Evolutionary conservation across 2,888 invertebrate species (phyloP), one percentile per base, ranked within the genome.

Genomic region (Mesoligia furuncula): DNA sequence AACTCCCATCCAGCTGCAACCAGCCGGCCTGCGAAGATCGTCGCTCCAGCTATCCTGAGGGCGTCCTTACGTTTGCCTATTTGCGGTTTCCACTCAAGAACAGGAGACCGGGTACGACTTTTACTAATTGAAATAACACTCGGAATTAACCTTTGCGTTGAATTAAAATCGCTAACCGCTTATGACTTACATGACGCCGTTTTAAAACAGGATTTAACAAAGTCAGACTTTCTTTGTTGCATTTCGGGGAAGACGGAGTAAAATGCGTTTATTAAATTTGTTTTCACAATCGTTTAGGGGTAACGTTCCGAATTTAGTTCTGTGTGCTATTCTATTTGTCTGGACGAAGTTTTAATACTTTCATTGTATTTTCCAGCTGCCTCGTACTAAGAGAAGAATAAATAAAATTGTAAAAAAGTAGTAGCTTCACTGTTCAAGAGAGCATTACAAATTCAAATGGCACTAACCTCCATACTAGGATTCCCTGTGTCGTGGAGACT

Each of bases 201-300:
- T 82, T 81, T 75, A 73, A 79, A 87, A 80, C 84, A 80, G 82
- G 79, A 81, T 89, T 83, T 79, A 87, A 84, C 84, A 83, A 86
- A 87, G 77, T 85, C 88, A 64, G 85, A 86, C 73, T 82, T 85
- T 81, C 85, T 84, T 88, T 88, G 89, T 83, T 88, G 89, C 86
- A 87, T 85, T 89, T 84, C 75, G 83, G 80, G 74, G 80, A 79
- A 79, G 66, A 68, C 42, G 64, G 72, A 75, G 81, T 66, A 76
- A 83, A 87, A 89, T 86, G 88, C 88, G 85, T 87, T 89, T 89
- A 89, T 88, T 88, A 88, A 87, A 89, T 87, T 88, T 89, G 86
- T 86, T 89, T 89, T 84, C 82, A 77, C 81, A 79, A 89, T 82
- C 75, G 77, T 78, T 85, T 80, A 66, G 78, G 68, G 64, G 66